Conservation (phyloP, 2,888 invertebrate genomes). For the Yponomeuta malinellus region DNA sequence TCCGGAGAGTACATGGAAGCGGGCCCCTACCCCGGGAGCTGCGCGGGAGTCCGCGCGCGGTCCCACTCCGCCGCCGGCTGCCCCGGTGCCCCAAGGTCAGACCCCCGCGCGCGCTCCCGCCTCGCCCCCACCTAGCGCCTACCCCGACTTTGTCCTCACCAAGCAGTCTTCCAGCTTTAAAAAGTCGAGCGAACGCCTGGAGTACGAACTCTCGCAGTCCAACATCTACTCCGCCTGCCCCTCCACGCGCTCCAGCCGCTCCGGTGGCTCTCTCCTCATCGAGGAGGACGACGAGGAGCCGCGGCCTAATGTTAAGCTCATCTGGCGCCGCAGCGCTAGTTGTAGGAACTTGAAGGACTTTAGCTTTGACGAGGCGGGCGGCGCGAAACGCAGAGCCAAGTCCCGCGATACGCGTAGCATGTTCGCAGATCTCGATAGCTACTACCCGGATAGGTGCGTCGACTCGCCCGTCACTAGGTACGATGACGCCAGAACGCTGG, state of each 20-base stretch:
- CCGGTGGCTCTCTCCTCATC: slow-evolving; percentile 49
- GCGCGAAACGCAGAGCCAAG: slow-evolving; percentile 76
- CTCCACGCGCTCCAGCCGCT: slow-evolving; percentile 59
- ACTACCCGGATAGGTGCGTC: slow-evolving; percentile 63
- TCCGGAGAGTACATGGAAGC: slow-evolving; percentile 74
- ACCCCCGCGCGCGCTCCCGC: slow-evolving; percentile 29
- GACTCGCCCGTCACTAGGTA: slow-evolving; percentile 85
- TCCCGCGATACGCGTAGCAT: slow-evolving; percentile 53
- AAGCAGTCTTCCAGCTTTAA: slow-evolving; percentile 64
- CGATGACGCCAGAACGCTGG: slow-evolving; percentile 78
- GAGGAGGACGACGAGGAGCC: slow-evolving; percentile 38
- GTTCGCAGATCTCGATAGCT: slow-evolving; percentile 51
- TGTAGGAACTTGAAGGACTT: slow-evolving; percentile 88
- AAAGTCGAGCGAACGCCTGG: slow-evolving; percentile 66
- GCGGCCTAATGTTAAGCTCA: slow-evolving; percentile 51
- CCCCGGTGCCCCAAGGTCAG: slow-evolving; percentile 70
- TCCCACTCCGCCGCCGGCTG: slow-evolving; percentile 72
- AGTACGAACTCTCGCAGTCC: slow-evolving; percentile 74
- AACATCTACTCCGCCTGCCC: slow-evolving; percentile 74
- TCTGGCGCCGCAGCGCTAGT: slow-evolving; percentile 87
- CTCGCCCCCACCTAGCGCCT: slow-evolving; percentile 59
- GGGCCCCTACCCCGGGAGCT: slow-evolving; percentile 28
- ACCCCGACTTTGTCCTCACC: slow-evolving; percentile 64
- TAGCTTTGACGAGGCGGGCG: slow-evolving; percentile 82
- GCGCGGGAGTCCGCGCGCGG: slow-evolving; percentile 62